Evolutionary conservation across 1,140 invertebrate species (phyloP).

Genomic region (Melipona quadrifasciata): DNA sequence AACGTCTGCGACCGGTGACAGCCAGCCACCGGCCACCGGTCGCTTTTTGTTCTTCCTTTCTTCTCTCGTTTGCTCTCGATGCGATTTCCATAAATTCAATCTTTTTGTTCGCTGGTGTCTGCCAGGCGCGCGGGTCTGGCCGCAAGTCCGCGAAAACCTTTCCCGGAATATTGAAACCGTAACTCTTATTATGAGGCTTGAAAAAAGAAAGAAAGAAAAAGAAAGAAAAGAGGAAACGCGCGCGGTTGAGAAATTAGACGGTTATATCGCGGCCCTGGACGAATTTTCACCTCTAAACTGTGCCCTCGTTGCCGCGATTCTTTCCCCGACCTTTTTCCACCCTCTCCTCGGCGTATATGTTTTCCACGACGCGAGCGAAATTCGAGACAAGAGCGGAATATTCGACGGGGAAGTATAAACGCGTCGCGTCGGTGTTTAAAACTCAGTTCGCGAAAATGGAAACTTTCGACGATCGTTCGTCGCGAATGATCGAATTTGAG

Average conservation of each 20-base stretch:
- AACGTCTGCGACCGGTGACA: constrained; percentile 21
- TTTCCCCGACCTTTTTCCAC: not conserved
- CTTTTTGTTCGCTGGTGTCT: constrained; percentile 27
- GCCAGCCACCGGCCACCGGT: not conserved
- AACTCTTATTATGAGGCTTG: constrained; percentile 41
- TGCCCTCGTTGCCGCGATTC: not conserved
- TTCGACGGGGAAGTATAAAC: not conserved
- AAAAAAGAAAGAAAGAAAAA: no score
- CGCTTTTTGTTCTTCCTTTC: constrained; percentile 43
- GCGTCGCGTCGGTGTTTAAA: not conserved
- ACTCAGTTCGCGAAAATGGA: not conserved
- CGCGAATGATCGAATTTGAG: not conserved
- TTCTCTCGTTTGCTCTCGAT: constrained; percentile 10
- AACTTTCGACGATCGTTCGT: not conserved
- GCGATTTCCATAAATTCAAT: constrained; percentile 67
- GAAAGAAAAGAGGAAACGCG: not conserved
- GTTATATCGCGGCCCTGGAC: not conserved
- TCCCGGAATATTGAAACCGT: constrained; percentile 45
- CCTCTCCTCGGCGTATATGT: no score
- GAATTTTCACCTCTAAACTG: not conserved
- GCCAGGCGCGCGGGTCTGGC: not conserved
- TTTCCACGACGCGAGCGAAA: not conserved
- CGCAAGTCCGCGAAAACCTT: constrained; percentile 7
- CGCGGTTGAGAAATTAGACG: constrained; percentile 20
- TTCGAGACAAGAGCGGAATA: not conserved